Evolutionary conservation across 2,113 vertebrate genomes (phyloP).

Genomic region (Poicephalus gulielmi): DNA sequence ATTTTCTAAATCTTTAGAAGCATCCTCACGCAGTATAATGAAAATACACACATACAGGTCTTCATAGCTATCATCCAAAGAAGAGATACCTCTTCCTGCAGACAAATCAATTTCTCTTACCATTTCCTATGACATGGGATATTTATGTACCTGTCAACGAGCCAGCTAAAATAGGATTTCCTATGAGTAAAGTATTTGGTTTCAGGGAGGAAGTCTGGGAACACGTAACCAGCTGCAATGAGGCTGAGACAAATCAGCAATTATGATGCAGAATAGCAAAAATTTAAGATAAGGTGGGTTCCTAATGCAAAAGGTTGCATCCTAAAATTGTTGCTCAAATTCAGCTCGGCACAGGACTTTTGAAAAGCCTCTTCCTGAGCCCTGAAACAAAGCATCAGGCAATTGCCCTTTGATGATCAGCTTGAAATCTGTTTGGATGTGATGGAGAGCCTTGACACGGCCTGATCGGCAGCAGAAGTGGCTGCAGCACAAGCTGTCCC

Average conservation of each 20-base stretch:
- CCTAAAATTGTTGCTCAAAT: neutral
- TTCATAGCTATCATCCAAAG: neutral
- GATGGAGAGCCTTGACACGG: neutral
- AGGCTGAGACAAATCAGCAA: neutral
- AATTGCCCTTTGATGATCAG: accelerated
- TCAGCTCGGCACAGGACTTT: neutral
- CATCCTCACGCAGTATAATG: neutral
- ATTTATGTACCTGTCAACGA: neutral
- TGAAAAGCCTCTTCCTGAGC: neutral
- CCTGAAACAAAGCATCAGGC: neutral
- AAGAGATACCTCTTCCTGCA: neutral
- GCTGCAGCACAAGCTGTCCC: neutral
- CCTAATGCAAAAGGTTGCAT: neutral
- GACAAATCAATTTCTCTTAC: neutral
- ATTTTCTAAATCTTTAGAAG: neutral
- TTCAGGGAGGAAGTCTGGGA: neutral
- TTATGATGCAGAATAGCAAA: neutral
- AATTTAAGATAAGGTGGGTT: neutral
- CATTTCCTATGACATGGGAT: neutral
- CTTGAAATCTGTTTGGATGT: neutral
- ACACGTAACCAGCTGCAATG: neutral
- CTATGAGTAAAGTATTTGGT: neutral
- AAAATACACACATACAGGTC: neutral
- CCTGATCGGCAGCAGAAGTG: accelerated
- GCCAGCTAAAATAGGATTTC: neutral